Conservation (phyloP, 2,797 vertebrate species). For the Hypotaenidia philippensis region DNA sequence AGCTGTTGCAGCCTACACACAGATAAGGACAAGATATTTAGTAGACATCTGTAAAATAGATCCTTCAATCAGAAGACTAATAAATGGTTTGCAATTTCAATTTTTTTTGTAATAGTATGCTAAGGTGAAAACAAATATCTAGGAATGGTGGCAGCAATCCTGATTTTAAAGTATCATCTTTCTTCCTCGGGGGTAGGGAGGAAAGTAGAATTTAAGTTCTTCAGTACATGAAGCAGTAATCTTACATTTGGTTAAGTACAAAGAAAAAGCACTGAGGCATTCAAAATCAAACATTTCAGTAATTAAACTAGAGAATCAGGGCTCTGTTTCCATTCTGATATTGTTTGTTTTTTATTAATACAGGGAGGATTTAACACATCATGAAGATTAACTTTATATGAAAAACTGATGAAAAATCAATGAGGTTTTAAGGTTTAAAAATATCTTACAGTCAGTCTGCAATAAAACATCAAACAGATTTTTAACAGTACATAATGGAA, state of each 20-base stretch:
- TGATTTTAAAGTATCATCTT: not conserved
- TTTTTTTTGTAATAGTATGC: not conserved
- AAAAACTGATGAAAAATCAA: conserved; percentile 65
- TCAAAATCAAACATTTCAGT: conserved; percentile 78
- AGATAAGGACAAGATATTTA: not conserved
- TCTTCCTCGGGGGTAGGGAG: not conserved
- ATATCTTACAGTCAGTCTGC: not conserved
- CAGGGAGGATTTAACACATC: conserved; percentile 65
- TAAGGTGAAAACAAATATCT: not conserved
- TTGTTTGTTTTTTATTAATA: conserved; percentile 79
- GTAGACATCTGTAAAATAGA: not conserved
- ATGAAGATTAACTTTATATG: conserved; percentile 62
- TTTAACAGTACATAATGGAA: not conserved
- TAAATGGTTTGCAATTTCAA: not conserved
- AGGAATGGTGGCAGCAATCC: not conserved
- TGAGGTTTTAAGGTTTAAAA: conserved; percentile 36
- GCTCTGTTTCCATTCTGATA: conserved; percentile 61
- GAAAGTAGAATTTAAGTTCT: conserved; percentile 51
- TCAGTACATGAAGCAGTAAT: conserved; percentile 43
- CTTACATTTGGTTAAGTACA: conserved; percentile 71
- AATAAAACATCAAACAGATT: conserved; percentile 29
- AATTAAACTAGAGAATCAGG: conserved; percentile 77
- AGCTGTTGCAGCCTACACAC: not conserved
- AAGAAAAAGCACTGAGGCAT: conserved; percentile 75
- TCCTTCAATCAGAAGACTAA: not conserved